Conservation (phyloP, 2,113 vertebrate genomes). For the Pongo pygmaeus region DNA sequence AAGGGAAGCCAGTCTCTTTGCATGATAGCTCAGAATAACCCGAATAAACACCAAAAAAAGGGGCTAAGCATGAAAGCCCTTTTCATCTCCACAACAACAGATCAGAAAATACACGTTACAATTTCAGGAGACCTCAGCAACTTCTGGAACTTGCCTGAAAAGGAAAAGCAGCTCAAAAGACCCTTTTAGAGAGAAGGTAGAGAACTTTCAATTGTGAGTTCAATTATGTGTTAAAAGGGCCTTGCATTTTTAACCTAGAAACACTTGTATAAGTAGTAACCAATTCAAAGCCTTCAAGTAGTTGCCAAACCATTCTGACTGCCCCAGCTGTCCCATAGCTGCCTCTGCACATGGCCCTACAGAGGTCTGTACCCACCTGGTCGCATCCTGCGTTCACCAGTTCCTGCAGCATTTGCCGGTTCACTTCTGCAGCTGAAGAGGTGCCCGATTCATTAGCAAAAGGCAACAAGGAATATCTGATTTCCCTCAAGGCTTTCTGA, state of each 20-base stretch:
- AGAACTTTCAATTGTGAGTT: background rate
- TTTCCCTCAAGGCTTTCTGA: conserved; percentile 96
- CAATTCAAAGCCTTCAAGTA: background rate
- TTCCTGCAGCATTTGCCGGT: conserved; percentile 98
- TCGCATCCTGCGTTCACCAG: conserved; percentile 97
- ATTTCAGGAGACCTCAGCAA: background rate
- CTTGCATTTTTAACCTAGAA: background rate
- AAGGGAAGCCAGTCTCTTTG: background rate
- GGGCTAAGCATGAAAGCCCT: background rate
- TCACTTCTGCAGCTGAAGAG: conserved; percentile 90
- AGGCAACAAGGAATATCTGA: conserved; percentile 96
- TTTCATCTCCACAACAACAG: background rate
- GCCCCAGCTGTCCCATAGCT: background rate
- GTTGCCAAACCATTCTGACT: background rate
- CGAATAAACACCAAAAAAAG: background rate
- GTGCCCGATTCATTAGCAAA: conserved; percentile 94
- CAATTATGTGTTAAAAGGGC: background rate
- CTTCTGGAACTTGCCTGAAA: background rate
- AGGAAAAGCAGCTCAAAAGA: background rate
- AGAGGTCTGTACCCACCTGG: conserved; percentile 88
- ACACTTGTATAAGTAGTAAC: background rate
- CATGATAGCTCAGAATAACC: background rate
- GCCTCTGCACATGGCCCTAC: fast-evolving
- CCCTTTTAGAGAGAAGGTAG: background rate
- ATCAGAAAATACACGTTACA: background rate